Evolutionary conservation across 2,113 vertebrate genomes (phyloP).

Genomic region (Carlito syrichta): DNA sequence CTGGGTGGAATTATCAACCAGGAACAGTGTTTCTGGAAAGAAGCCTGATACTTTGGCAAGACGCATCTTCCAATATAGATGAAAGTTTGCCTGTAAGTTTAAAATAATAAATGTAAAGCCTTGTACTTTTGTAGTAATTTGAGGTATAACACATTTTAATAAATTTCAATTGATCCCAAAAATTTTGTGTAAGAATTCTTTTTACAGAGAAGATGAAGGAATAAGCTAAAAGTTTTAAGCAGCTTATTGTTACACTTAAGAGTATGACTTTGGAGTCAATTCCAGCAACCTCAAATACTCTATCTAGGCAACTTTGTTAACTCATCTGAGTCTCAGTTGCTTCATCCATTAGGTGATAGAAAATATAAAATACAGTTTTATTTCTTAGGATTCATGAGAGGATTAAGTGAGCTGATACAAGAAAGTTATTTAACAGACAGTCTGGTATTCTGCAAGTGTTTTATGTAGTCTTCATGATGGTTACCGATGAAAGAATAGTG

Average conservation of each 20-base stretch:
- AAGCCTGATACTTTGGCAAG: neutral
- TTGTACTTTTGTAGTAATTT: rapidly evolving
- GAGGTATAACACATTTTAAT: neutral
- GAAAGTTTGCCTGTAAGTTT: neutral
- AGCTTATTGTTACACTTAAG: too few relatives aligned
- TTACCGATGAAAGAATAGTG: rapidly evolving
- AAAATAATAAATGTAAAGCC: neutral
- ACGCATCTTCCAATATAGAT: neutral
- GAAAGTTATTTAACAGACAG: neutral
- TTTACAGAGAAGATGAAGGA: neutral
- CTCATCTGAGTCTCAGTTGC: neutral
- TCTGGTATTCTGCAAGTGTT: too few relatives aligned
- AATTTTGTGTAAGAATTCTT: neutral
- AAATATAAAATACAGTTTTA: neutral
- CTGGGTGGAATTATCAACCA: neutral
- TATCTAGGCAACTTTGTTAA: too few relatives aligned
- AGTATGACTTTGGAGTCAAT: neutral
- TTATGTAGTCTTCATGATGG: neutral
- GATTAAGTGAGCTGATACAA: neutral
- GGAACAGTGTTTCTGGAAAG: neutral
- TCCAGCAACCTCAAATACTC: too few relatives aligned
- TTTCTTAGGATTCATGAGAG: neutral
- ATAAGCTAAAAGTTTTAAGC: neutral
- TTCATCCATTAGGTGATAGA: too few relatives aligned
- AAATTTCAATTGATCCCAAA: neutral